phyloP scores from a whole-genome alignment of 2,888 invertebrate genomes.

The Archips xylosteana region DNA sequence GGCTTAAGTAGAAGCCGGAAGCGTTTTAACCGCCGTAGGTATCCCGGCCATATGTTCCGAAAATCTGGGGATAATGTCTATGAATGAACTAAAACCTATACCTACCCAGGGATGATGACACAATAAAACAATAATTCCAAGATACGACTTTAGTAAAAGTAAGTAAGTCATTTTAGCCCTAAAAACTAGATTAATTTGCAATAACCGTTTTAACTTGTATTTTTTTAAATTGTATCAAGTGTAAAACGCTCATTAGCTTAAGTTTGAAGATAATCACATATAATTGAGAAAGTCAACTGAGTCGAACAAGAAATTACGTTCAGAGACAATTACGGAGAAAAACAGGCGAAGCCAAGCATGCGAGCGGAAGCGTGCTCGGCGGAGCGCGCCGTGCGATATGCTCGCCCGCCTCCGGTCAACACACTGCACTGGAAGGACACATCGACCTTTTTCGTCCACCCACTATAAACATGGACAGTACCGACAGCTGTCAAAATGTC shows the following conservation, averaged over 20 bases:
- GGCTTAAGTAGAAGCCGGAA: too few relatives aligned
- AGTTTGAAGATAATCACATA: background rate
- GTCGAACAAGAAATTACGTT: conserved; percentile 13
- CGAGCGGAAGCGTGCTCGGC: conserved; percentile 66
- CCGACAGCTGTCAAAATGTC: background rate
- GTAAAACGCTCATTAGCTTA: conserved; percentile 1
- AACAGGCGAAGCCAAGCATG: conserved; percentile 43
- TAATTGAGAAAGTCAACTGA: conserved; percentile 4
- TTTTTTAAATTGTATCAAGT: background rate
- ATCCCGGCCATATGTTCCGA: too few relatives aligned
- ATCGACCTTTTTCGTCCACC: background rate
- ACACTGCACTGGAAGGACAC: background rate
- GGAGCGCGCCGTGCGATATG: conserved; percentile 73
- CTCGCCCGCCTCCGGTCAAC: conserved; percentile 46
- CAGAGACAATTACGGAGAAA: conserved; percentile 27
- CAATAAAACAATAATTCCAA: too few relatives aligned
- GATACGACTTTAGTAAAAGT: too few relatives aligned
- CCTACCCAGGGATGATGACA: too few relatives aligned
- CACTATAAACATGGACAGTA: background rate
- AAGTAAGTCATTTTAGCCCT: too few relatives aligned
- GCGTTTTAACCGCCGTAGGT: too few relatives aligned
- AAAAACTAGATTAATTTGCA: too few relatives aligned
- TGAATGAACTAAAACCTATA: too few relatives aligned
- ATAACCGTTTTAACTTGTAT: too few relatives aligned
- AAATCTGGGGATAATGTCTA: too few relatives aligned